Percentiles rank a stretch among this genome's conserved stretches.
Evolutionary conservation across 2,113 vertebrate species (phyloP).

Genomic region (Leucosticte australis): DNA sequence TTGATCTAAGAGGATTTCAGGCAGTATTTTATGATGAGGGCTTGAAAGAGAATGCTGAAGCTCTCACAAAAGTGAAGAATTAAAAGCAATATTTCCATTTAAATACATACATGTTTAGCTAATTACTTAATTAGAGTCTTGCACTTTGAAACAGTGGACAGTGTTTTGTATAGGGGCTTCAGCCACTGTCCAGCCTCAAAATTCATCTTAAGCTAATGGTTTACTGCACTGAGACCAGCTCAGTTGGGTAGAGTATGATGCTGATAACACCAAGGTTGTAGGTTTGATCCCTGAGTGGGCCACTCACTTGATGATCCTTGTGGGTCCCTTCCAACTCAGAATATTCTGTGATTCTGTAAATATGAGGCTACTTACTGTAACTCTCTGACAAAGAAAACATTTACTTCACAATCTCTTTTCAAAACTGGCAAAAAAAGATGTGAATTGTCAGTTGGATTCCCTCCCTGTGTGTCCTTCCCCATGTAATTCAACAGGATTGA

Average conservation of each 20-base stretch:
- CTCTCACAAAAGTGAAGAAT: not conserved
- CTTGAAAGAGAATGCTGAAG: not conserved
- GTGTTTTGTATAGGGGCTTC: not conserved
- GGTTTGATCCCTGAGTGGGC: not conserved
- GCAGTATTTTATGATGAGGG: not conserved
- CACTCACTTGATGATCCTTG: not conserved
- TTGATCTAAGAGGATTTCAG: constrained; percentile 38
- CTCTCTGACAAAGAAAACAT: not conserved
- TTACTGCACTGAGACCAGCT: not conserved
- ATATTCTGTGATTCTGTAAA: not conserved
- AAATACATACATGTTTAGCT: not conserved
- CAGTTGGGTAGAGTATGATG: not conserved
- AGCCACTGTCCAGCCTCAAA: not conserved
- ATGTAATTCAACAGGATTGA: not conserved
- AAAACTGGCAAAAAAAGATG: not conserved
- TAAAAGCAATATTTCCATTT: not conserved
- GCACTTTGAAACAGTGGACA: not conserved
- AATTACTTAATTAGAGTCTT: not conserved
- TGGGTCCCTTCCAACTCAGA: not conserved
- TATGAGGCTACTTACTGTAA: not conserved
- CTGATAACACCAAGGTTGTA: not conserved
- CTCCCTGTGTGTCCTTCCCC: not conserved
- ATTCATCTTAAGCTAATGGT: not conserved
- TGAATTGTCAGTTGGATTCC: not conserved
- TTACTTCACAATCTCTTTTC: not conserved